phyloP scores from a whole-genome alignment of 2,113 vertebrate species.

The Tupaia chinensis region DNA sequence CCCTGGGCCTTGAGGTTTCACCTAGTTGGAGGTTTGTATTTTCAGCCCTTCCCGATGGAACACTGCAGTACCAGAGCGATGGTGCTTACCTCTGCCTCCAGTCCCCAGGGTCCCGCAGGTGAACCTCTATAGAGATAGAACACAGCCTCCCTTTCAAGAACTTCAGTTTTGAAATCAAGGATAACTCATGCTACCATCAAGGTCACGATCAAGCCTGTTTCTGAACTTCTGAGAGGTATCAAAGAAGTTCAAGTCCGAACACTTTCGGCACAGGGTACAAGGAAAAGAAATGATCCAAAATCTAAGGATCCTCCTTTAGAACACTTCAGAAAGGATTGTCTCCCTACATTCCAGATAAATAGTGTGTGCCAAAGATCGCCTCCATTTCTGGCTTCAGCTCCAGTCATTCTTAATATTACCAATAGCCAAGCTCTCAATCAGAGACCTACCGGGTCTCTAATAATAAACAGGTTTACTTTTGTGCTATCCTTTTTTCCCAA shows the following conservation, averaged over 20 bases:
- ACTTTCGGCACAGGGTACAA: neutral
- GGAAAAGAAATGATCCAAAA: neutral
- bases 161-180: slow-evolving; percentile 36
- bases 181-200: neutral
- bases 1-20: neutral
- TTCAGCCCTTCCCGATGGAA: neutral
- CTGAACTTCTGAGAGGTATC: neutral
- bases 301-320: neutral
- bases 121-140: neutral
- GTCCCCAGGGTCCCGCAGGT: neutral
- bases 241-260: neutral
- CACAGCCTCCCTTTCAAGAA: slow-evolving; percentile 38
- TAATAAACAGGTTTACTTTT: slow-evolving; percentile 45
- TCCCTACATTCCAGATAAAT: neutral
- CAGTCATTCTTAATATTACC: neutral
- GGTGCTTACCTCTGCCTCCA: neutral
- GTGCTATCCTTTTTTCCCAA: slow-evolving; percentile 10
- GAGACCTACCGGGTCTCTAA: slow-evolving; percentile 32
- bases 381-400: neutral
- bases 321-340: neutral
- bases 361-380: neutral
- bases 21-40: neutral
- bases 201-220: neutral
- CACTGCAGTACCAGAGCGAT: neutral
- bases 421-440: neutral